A percentile compares a stretch with the other conserved stretches of the same genome.
phyloP scores from a whole-genome alignment of 1,140 invertebrate genomes.

The Elysia chlorotica region DNA sequence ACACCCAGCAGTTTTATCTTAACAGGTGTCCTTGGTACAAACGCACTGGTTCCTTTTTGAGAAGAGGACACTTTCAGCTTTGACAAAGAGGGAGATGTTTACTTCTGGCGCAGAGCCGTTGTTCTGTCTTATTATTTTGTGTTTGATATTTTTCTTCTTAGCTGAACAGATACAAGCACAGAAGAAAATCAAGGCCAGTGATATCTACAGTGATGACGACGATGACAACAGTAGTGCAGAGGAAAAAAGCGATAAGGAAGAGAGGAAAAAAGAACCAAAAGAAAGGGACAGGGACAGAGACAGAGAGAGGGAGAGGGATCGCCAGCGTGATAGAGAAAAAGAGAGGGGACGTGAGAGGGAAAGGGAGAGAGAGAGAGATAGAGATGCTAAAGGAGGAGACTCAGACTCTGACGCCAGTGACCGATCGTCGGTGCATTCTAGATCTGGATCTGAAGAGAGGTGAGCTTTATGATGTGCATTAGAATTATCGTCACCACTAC shows the following conservation, averaged over 20 bases:
- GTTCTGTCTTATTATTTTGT: no score
- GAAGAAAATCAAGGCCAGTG: conserved; percentile 83
- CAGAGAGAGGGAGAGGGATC: conserved; percentile 31
- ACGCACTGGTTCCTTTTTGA: neutral
- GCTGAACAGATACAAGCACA: conserved; percentile 33
- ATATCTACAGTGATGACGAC: conserved; percentile 95
- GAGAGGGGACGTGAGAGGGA: no score
- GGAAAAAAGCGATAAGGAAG: conserved; percentile 34
- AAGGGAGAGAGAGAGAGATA: conserved; percentile 28
- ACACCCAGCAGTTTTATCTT: no score
- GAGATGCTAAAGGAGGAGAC: conserved; percentile 29
- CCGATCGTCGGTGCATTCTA: conserved; percentile 43
- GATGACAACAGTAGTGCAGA: conserved; percentile 64
- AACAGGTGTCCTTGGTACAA: neutral
- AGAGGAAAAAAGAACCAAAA: conserved; percentile 31
- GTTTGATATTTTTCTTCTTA: conserved; percentile 11
- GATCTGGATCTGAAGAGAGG: no score
- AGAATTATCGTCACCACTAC: no score
- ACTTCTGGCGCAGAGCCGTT: no score
- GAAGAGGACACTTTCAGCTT: no score
- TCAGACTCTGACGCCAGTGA: conserved; percentile 49
- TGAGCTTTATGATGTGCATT: no score
- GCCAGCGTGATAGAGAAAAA: no score
- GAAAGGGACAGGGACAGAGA: conserved; percentile 27
- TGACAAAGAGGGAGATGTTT: no score